Evolutionary conservation across 2,797 vertebrate species (phyloP).

Genomic region (Sebastiscus tertius): DNA sequence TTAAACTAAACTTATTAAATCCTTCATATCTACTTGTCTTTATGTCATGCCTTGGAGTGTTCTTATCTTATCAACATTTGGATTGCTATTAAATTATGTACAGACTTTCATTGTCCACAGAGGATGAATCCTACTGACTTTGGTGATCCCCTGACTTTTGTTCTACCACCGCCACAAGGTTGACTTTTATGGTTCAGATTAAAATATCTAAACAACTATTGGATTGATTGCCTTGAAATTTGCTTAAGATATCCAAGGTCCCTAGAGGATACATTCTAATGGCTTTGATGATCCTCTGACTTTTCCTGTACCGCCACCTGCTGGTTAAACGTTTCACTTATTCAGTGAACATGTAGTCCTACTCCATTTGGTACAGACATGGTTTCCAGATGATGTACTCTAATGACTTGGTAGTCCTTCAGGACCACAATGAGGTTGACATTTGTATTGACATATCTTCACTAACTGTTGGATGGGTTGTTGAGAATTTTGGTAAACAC

Average conservation of each 20-base stretch:
- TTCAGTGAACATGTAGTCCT: neutral
- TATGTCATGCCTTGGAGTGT: neutral
- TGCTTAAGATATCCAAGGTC: neutral
- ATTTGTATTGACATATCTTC: neutral
- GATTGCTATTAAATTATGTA: rapidly evolving
- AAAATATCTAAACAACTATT: neutral
- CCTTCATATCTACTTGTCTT: neutral
- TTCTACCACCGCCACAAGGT: neutral
- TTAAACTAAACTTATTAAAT: neutral
- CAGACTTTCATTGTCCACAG: neutral
- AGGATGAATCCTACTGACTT: neutral
- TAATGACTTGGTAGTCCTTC: neutral
- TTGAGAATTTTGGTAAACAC: neutral
- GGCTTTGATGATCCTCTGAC: neutral
- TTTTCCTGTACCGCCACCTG: neutral
- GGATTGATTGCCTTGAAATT: neutral
- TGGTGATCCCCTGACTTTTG: neutral
- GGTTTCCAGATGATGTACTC: neutral
- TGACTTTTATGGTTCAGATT: neutral
- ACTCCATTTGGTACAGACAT: neutral
- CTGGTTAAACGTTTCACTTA: neutral
- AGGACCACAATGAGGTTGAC: neutral
- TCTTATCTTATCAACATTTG: neutral
- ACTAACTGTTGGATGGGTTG: neutral
- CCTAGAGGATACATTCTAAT: neutral